Evolutionary conservation across 2,888 invertebrate genomes (phyloP).

Genomic region (Zonitis immaculata): DNA sequence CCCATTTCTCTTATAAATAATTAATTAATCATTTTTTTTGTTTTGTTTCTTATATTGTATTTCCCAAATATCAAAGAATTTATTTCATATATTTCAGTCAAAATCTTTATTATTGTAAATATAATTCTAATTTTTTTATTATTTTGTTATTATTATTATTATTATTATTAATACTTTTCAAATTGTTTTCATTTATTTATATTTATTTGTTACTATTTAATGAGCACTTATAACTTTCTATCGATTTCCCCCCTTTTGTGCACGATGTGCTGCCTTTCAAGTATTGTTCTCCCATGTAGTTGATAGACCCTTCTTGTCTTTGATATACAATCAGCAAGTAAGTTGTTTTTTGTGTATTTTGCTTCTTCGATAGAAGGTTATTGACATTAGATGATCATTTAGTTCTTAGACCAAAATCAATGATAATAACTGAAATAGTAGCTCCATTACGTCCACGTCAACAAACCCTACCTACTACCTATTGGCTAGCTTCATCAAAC

Average conservation of each 20-base stretch:
- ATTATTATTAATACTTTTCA: slow-evolving; percentile 12
- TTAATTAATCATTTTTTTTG: too few species aligned
- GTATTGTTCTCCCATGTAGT: slow-evolving; percentile 32
- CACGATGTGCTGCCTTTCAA: slow-evolving; percentile 33
- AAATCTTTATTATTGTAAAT: too few species aligned
- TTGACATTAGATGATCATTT: slow-evolving; percentile 38
- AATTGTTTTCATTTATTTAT: slow-evolving; percentile 18
- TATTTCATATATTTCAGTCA: too few species aligned
- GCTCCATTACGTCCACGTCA: too few species aligned
- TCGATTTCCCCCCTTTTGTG: slow-evolving; percentile 36
- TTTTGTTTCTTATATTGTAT: too few species aligned
- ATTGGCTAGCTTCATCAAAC: background rate
- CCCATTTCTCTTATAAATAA: too few species aligned
- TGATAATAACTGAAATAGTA: too few species aligned
- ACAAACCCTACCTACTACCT: background rate
- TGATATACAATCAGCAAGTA: slow-evolving; percentile 31
- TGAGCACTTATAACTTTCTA: slow-evolving; percentile 44
- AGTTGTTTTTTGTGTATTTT: slow-evolving; percentile 28
- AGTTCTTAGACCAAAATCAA: too few species aligned
- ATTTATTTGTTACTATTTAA: too few species aligned
- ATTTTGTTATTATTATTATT: slow-evolving; percentile 13
- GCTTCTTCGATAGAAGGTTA: slow-evolving; percentile 45
- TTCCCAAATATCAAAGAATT: too few species aligned
- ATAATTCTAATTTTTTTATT: too few species aligned
- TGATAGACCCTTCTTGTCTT: slow-evolving; percentile 29